Base-by-base conservation (phyloP, 2,113 vertebrate genomes). In the Megaleporinus macrocephalus region DNA sequence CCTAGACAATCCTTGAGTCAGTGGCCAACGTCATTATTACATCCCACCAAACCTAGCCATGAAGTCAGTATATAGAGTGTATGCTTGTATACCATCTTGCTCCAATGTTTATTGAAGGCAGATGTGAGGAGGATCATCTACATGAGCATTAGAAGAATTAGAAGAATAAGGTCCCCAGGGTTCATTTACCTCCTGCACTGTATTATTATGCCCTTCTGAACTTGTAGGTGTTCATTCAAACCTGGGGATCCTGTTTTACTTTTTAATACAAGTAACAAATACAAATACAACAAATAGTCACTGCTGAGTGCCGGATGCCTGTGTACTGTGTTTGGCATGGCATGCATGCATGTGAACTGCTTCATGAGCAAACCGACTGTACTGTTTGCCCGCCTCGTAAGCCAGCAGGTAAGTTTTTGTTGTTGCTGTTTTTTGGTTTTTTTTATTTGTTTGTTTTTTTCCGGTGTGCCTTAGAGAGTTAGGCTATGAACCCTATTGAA, bases 401-500 rank as follows among this genome's bases (percentile, higher is more conserved):
- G 87, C 85, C 86, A 89, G 89, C 86, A 92, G 89, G 90, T 93
- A 91, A 88, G 89, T 61, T 61, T 61, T 90, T 85, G 36, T 83
- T 76, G n/a, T n/a, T n/a, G n/a, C n/a, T n/a, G n/a, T n/a, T n/a
- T n/a, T n/a, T n/a, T n/a, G n/a, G n/a, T n/a, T n/a, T n/a, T n/a
- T n/a, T n/a, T n/a, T n/a, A n/a, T n/a, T n/a, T n/a, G n/a, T n/a
- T n/a, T n/a, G n/a, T n/a, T n/a, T n/a, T n/a, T n/a, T n/a, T n/a
- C n/a, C n/a, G 86, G 92, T 93, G 90, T 93, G 90, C 89, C 90
- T 92, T 91, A 92, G 89, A 90, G 89, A 94, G 93, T 93, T 92
- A 93, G 93, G 91, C 85, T 93, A 95, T 95, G 94, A 95, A 95
- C 94, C 94, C 94, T 95, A 95, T 95, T 95, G 94, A 95, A 94